Evolutionary conservation across 2,113 vertebrate species (phyloP), one percentile per base, ranked within the genome.

Genomic region (Sander vitreus): DNA sequence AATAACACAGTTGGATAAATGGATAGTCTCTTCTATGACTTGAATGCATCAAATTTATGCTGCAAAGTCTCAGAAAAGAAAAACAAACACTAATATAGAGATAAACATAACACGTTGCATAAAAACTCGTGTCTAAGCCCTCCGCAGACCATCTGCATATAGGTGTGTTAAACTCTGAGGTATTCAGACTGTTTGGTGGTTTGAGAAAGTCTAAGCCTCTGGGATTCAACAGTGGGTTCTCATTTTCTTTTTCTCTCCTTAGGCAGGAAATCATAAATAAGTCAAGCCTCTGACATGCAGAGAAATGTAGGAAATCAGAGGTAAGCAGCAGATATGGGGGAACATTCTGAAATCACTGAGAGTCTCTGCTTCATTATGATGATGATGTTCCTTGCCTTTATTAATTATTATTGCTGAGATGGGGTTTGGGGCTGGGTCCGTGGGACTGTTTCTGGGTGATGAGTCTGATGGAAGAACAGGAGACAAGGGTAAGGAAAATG

Each of bases 211-310:
- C 66, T 15, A 23, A 57, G 50, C 65, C 30, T n/a, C 50, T 0
- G 55, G 65, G n/a, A 69, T 51, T 19, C 19, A 9, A 36, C 43
- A 0, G 23, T 7, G 25, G 16, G 2, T 36, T 76, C 64, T 75
- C 71, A 47, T 76, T 76, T 68, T 78, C 21, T 75, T 51, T n/a
- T 57, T 76, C 59, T 51, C 53, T 68, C 39, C 50, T 64, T 21
- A 11, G 53, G 64, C 53, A 30, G 19, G 2, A 66, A 54, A 68
- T 83, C 27, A 55, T 55, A 19, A 73, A 64, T 59, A 45, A 39
- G 18, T 66, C n/a, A 48, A 10, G 16, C 39, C 6, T 23, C 3
- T 18, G 21, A 71, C 23, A 45, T 10, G 39, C 47, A 71, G 33
- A 53, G 67, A 7, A 23, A 39, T 16, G 55, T 48, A 50, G n/a